Percentiles rank a stretch among this genome's conserved stretches.
Conservation (phyloP, 1,140 invertebrate species). For the Aphelinus atriplicis region DNA sequence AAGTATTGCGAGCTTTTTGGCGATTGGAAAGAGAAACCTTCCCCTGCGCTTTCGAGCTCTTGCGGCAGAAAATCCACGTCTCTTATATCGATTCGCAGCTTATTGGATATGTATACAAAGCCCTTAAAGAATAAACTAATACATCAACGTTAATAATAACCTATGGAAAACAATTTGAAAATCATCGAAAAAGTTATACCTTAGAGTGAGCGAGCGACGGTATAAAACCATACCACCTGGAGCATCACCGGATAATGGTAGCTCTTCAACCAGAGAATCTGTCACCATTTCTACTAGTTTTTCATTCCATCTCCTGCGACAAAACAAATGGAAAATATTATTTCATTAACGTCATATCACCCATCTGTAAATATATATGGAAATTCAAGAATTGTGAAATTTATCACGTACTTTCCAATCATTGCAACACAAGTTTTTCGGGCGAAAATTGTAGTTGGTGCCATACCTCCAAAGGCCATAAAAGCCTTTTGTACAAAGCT, state of each 20-base stretch:
- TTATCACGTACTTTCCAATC: slow-evolving; percentile 67
- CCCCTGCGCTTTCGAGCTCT: slow-evolving; percentile 66
- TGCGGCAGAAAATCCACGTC: slow-evolving; percentile 54
- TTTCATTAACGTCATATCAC: neutral
- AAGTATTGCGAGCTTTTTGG: slow-evolving; percentile 82
- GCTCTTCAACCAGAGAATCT: slow-evolving; percentile 75
- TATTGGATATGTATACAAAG: slow-evolving; percentile 75
- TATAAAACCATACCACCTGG: slow-evolving; percentile 90
- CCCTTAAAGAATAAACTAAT: slow-evolving; percentile 89
- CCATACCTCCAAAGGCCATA: slow-evolving; percentile 91
- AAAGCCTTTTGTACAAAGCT: slow-evolving; percentile 71
- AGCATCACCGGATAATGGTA: slow-evolving; percentile 78
- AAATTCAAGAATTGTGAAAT: neutral
- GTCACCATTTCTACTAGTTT: slow-evolving; percentile 73
- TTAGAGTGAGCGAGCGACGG: slow-evolving; percentile 80
- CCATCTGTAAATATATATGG: neutral
- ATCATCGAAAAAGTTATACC: slow-evolving; percentile 17
- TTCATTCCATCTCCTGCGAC: slow-evolving; percentile 75
- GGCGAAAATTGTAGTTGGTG: slow-evolving; percentile 84
- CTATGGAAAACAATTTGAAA: slow-evolving; percentile 21
- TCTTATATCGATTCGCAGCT: slow-evolving; percentile 63
- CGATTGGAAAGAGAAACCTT: slow-evolving; percentile 71
- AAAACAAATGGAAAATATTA: neutral
- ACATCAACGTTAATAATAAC: slow-evolving; percentile 35
- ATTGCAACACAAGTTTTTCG: slow-evolving; percentile 73